These are phyloP conservation scores for Sturnus vulgaris DNA, from an alignment of 2,113 vertebrate genomes.

Conservation along the genomic window DNA sequence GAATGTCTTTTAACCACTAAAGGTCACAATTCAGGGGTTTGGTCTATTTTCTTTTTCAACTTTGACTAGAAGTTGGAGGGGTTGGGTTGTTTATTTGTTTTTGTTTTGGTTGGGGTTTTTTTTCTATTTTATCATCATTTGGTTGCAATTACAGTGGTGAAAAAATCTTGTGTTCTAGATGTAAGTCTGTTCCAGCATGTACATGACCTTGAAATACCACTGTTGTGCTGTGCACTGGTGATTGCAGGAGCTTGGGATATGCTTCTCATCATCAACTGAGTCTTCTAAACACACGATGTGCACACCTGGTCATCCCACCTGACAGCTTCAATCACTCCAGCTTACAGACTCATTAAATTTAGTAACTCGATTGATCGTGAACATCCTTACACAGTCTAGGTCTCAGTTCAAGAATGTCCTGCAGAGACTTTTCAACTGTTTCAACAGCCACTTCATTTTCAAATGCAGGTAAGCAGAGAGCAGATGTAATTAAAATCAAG, in stretches of 20 bases:
- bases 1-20: neutral
- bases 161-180: neutral
- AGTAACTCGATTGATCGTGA: neutral
- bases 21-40: neutral
- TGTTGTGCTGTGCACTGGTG: neutral
- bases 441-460: neutral
- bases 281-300: neutral
- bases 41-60: neutral
- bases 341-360: neutral
- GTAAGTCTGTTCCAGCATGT: neutral
- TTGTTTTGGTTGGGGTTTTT: neutral
- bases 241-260: neutral
- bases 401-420: neutral
- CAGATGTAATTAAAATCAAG: neutral
- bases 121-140: neutral
- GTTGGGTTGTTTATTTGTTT: neutral
- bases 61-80: neutral
- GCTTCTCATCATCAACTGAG: neutral
- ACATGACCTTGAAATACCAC: neutral
- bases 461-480: neutral
- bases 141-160: neutral
- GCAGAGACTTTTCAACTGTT: neutral
- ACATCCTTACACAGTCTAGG: neutral
- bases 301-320: neutral
- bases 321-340: neutral